Conservation (phyloP, 1,140 invertebrate species). For the Spodoptera litura region DNA sequence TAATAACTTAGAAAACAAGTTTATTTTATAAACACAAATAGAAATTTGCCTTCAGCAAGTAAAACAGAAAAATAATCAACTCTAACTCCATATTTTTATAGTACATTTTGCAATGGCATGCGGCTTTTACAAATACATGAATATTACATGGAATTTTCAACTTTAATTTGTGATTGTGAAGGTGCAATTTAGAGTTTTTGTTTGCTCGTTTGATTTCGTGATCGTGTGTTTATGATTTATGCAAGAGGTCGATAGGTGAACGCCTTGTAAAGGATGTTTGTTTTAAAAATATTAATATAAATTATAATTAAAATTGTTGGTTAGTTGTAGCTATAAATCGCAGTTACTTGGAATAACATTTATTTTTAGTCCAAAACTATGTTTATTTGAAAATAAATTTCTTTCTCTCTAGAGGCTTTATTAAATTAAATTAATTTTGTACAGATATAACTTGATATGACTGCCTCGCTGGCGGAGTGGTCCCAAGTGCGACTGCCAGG, state of each 20-base stretch:
- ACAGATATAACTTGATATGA: no score
- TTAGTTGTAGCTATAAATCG: no score
- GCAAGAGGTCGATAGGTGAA: slow-evolving; percentile 51
- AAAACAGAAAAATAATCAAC: neutral
- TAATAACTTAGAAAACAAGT: slow-evolving; percentile 5
- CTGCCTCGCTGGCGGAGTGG: no score
- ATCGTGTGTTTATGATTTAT: slow-evolving; percentile 53
- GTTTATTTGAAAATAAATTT: no score
- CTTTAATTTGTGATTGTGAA: neutral
- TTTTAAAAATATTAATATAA: neutral
- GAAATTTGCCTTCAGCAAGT: neutral
- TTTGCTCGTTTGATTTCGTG: slow-evolving; percentile 46
- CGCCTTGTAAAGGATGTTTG: slow-evolving; percentile 38
- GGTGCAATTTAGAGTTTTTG: slow-evolving; percentile 11
- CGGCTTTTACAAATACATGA: slow-evolving; percentile 2
- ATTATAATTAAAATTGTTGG: neutral
- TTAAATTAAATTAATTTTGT: no score
- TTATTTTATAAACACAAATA: slow-evolving; percentile 15
- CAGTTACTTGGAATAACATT: no score
- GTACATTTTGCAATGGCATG: slow-evolving; percentile 10
- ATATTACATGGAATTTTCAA: slow-evolving; percentile 5
- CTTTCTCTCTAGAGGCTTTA: no score
- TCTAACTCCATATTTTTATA: neutral
- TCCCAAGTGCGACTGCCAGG: no score
- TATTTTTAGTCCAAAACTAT: no score